Conservation (phyloP, 2,797 vertebrate genomes). For the Semaprochilodus insignis region DNA sequence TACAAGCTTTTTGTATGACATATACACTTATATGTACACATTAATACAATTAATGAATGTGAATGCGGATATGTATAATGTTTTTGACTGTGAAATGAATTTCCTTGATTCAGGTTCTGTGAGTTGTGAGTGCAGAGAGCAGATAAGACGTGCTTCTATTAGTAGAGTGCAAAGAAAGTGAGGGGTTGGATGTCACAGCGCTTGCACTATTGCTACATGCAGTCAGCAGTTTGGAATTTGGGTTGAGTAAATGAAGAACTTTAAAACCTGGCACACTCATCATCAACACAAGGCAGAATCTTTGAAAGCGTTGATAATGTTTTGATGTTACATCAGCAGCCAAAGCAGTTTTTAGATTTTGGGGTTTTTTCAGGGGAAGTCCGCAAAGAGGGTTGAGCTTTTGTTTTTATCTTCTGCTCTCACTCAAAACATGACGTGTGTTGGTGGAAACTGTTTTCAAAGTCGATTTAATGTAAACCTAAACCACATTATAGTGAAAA, state of each 20-base stretch:
- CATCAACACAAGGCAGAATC: not conserved
- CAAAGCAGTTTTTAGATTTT: not conserved
- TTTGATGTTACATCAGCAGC: not conserved
- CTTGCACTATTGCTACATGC: not conserved
- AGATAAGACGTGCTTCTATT: not conserved
- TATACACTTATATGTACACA: no score
- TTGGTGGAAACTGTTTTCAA: not conserved
- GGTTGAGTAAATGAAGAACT: not conserved
- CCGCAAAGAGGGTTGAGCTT: not conserved
- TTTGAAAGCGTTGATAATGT: not conserved
- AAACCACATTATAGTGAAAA: no score
- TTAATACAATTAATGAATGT: no score
- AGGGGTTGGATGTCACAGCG: no score
- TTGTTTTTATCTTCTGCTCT: not conserved
- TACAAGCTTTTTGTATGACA: no score
- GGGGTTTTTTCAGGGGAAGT: not conserved
- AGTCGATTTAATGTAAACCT: no score
- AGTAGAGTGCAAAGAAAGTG: no score
- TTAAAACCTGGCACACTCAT: not conserved
- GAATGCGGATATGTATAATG: no score
- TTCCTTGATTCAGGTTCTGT: not conserved
- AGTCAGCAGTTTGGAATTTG: not conserved
- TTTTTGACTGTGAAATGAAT: no score
- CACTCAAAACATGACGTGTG: not conserved
- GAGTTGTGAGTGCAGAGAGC: not conserved